These are phyloP conservation scores for Troglohyphantes excavatus DNA, from an alignment of 2,888 invertebrate species.

Conservation along the genomic window DNA sequence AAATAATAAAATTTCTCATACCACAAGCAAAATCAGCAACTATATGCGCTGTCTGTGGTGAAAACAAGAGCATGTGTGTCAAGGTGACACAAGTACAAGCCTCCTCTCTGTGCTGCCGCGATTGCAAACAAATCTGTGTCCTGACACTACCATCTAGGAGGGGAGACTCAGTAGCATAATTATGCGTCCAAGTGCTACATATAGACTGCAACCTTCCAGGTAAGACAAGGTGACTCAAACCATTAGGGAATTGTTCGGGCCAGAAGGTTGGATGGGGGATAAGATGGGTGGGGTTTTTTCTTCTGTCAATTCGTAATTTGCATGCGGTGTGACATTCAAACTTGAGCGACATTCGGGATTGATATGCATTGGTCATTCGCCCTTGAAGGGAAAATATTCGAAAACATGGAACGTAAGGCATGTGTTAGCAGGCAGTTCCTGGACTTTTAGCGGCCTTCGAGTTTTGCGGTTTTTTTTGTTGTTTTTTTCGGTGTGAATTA, in stretches of 20 bases:
- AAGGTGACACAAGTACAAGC: conserved; percentile 42
- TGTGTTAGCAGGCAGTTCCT: conserved; percentile 16
- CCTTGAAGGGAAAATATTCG: conserved; percentile 43
- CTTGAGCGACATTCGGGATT: conserved; percentile 58
- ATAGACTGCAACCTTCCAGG: conserved; percentile 61
- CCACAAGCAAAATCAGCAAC: conserved; percentile 23
- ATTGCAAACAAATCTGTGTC: conserved; percentile 38
- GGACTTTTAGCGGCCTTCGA: conserved; percentile 30
- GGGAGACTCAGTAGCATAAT: conserved; percentile 53
- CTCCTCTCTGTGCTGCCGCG: neutral
- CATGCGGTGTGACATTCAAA: conserved; percentile 62
- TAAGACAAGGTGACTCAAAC: conserved; percentile 68
- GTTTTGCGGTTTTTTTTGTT: neutral
- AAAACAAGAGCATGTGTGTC: conserved; percentile 58
- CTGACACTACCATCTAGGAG: conserved; percentile 66
- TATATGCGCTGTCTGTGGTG: neutral
- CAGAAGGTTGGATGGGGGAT: conserved; percentile 47
- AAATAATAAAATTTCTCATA: conserved; percentile 36
- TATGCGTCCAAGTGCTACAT: conserved; percentile 61
- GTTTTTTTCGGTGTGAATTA: neutral
- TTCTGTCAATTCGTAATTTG: conserved; percentile 54
- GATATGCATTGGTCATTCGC: conserved; percentile 66
- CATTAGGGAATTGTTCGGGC: conserved; percentile 68
- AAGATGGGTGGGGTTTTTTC: conserved; percentile 53
- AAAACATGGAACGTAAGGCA: conserved; percentile 28